Percentiles rank a stretch among this genome's conserved stretches.
phyloP scores from a whole-genome alignment of 2,113 vertebrate genomes.

The Zootoca vivipara region DNA sequence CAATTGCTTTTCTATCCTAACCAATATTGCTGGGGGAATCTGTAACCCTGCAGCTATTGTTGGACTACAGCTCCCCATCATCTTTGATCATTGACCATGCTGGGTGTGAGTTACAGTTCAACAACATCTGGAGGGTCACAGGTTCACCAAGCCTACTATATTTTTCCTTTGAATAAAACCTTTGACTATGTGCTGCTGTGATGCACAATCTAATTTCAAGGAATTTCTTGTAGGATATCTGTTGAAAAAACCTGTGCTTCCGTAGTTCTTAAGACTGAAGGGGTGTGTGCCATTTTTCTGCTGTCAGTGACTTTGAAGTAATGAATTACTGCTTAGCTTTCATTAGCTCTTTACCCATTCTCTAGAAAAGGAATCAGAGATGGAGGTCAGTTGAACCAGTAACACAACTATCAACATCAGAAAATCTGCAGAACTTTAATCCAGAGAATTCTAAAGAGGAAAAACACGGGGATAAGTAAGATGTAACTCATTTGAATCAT shows the following conservation, averaged over 20 bases:
- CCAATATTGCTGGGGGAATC: not conserved
- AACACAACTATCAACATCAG: constrained; percentile 6
- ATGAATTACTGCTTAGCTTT: not conserved
- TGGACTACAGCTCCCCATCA: too few species aligned
- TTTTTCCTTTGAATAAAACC: not conserved
- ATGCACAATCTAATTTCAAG: too few species aligned
- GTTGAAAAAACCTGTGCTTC: not conserved
- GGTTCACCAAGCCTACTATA: too few species aligned
- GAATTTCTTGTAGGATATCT: not conserved
- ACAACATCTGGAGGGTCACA: too few species aligned
- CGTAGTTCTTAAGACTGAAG: not conserved
- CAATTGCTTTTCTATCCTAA: not conserved
- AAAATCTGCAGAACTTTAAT: constrained; percentile 21
- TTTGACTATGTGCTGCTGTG: not conserved
- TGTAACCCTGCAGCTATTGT: too few species aligned
- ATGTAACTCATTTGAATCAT: not conserved
- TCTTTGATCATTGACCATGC: too few species aligned
- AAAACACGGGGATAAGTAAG: constrained; percentile 53
- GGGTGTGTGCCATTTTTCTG: not conserved
- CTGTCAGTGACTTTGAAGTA: not conserved
- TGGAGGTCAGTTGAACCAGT: constrained; percentile 55
- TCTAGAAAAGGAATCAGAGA: constrained; percentile 76
- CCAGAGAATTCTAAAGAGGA: constrained; percentile 41
- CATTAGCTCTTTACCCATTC: constrained; percentile 10
- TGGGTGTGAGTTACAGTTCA: too few species aligned